These are phyloP conservation scores for Chrysotoxum bicinctum DNA, from an alignment of 2,888 invertebrate genomes.

Conservation along the genomic window DNA sequence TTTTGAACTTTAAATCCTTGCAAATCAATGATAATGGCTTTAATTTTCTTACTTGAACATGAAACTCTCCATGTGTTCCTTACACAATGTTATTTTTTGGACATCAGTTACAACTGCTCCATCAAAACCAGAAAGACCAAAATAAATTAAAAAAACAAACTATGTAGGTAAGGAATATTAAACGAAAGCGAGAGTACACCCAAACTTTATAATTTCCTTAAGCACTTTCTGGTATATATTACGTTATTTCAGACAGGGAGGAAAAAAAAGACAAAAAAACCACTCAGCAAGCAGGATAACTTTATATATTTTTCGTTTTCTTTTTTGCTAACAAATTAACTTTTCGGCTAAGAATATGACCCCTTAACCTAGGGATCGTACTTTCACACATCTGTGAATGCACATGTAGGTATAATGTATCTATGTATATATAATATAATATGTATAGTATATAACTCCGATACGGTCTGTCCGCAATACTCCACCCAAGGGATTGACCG, in stretches of 20 bases:
- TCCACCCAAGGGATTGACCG: slow-evolving; percentile 70
- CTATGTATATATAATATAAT: not conserved
- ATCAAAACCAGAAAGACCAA: not conserved
- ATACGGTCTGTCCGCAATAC: slow-evolving; percentile 44
- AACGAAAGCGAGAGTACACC: not conserved
- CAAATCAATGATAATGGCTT: no score
- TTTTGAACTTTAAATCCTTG: no score
- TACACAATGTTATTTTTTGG: no score
- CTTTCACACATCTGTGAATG: slow-evolving; percentile 43
- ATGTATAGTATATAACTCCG: slow-evolving; percentile 5
- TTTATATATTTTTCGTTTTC: not conserved
- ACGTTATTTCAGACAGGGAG: slow-evolving; percentile 46
- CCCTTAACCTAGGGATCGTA: slow-evolving; percentile 67
- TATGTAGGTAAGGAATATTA: not conserved
- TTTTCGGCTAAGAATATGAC: slow-evolving; percentile 69
- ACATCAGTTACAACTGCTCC: no score
- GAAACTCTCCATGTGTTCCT: no score
- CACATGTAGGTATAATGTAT: not conserved
- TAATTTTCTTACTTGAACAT: no score
- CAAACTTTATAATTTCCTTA: slow-evolving; percentile 52
- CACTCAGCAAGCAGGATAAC: slow-evolving; percentile 35
- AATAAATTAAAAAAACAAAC: not conserved
- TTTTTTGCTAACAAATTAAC: slow-evolving; percentile 54
- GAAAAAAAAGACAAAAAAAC: not conserved
- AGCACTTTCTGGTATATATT: slow-evolving; percentile 49